These are phyloP conservation scores for Vidua chalybeata DNA, from an alignment of 2,113 vertebrate species.

Conservation along the genomic window DNA sequence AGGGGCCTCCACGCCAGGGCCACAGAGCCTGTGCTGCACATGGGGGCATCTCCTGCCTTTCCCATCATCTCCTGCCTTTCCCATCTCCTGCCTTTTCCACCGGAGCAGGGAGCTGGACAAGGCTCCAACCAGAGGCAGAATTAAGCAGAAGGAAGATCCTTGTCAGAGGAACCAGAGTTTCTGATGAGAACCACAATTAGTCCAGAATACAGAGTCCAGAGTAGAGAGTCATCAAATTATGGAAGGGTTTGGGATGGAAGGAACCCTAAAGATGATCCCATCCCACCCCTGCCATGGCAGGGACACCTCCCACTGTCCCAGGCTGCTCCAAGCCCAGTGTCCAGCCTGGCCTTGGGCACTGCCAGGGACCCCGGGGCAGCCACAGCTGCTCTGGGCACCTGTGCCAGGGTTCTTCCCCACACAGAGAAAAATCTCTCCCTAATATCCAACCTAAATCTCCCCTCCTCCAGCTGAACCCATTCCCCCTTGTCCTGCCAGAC, in stretches of 20 bases:
- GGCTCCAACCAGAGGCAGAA: neutral
- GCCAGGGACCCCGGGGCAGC: neutral
- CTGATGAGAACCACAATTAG: neutral
- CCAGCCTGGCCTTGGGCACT: neutral
- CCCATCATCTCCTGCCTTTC: no score
- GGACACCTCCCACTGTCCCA: neutral
- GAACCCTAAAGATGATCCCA: fast-evolving
- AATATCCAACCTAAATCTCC: neutral
- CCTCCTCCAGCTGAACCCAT: neutral
- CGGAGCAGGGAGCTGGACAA: neutral
- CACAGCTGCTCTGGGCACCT: neutral
- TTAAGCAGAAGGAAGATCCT: neutral
- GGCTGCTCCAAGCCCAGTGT: neutral
- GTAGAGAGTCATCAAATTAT: neutral
- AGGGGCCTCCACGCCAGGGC: neutral
- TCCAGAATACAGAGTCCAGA: neutral
- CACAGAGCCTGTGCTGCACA: fast-evolving
- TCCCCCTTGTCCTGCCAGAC: neutral
- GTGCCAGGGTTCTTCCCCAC: neutral
- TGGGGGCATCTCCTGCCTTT: neutral
- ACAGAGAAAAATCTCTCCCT: neutral
- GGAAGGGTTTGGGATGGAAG: neutral
- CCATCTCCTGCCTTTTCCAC: neutral
- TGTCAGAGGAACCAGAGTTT: neutral
- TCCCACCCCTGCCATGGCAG: neutral